Evolutionary conservation across 1,140 invertebrate genomes (phyloP), one percentile per base, ranked within the genome.

Genomic region (Trichonephila inaurata): DNA sequence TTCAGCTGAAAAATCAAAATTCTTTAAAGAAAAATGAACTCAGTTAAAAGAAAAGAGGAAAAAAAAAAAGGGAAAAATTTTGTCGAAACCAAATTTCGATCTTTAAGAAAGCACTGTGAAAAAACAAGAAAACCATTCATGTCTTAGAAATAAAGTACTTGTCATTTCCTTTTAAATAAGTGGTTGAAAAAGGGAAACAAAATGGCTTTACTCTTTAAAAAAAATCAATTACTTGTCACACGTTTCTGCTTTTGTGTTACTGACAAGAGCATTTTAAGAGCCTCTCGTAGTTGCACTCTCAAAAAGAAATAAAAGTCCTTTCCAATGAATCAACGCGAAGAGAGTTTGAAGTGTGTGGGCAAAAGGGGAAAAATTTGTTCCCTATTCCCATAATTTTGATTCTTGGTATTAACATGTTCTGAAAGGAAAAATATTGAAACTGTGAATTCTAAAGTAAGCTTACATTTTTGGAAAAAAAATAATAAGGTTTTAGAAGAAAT

Each of bases 161-260:
- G 91, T 86, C 91, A 92, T 92, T 92, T 87, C 64, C 83, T 86
- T 44, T 86, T 92, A 87, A 92, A 87, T 87, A 69, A 83, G 61
- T 87, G 83, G 83, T 64, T 77, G 64, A 60, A 92, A 87, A 92
- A 85, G 61, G 12, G 82, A 87, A 86, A 69, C 51, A 85, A 72
- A 92, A 69, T n/a, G 51, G 44, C 19, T 61, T 28, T 51, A 12
- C 77, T 83, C 81, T 60, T 92, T 87, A 87, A 92, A 92, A n/a
- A 77, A 92, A 92, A 82, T 92, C 91, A 92, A 92, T 92, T 86
- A 87, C 91, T 72, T 83, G 91, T 51, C 91, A 92, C 64, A 72
- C 51, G 40, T 85, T 19, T 61, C 3, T 2, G n/a, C 62, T 28
- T 91, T 87, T 92, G 83, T 92, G 83, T 58, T 72, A 33, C 64